Base-by-base conservation (phyloP, 2,113 vertebrate genomes). In the Ptilorrhoa leucosticta region DNA sequence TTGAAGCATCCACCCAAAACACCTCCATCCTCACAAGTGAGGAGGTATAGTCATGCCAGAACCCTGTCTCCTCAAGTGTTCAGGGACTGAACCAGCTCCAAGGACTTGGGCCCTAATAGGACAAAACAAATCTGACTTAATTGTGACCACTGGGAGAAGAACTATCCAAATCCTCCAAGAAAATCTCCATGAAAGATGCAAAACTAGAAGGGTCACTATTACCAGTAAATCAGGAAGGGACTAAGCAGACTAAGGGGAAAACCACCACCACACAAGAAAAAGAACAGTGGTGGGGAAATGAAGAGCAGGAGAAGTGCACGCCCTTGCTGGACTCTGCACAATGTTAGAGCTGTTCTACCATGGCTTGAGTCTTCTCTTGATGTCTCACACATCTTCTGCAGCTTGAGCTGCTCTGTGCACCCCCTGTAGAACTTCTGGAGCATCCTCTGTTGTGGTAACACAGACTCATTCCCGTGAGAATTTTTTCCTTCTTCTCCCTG, bases 221-320 rank as follows among this genome's bases (percentile, higher is more conserved):
- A 26, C 16, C 15, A 50, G 19, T 50, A 75, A 73, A 80, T 48
- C 31, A 81, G 27, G 22, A 19, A 61, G 26, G 21, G 11, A 33
- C 18, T 75, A 42, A 37, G 15, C 15, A 33, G 15, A 21, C 11
- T 12, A 37, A 39, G 5, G 8, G 10, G 11, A 72, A 47, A 53
- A 10, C 10, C 2, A 7, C 2, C 12, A 73, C 10, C 13, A 42
- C 0, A 7, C 21, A 13, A 7, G 19, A 37, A 65, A 22, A 78
- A 71, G 3, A 35, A 8, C 10, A 54, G 10, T 16, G 33, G 40
- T 20, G 15, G 18, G 11, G 33, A 37, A 80, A 72, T 4, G 6
- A 4, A 66, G 18, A 8, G 3, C 5, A 30, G 33, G 5, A 60
- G 15, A 33, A 79, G 12, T 19, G 3, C 1, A 6, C 1, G 3